Base-by-base conservation (phyloP, 2,797 vertebrate species). In the Buphagus erythrorhynchus region DNA sequence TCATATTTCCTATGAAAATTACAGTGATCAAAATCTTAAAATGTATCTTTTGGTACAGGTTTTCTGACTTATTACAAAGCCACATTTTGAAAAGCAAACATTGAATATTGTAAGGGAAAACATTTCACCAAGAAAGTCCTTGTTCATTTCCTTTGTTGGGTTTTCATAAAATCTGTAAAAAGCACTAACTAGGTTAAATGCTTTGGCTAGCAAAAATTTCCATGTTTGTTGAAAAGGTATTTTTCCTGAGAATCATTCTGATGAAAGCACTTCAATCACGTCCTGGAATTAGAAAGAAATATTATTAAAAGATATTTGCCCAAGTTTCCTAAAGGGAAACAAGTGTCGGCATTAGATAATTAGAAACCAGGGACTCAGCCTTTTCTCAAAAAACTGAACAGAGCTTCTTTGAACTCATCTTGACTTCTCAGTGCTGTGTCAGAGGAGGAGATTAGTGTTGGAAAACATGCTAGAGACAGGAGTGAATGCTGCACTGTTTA, bases 271-370 rank as follows among this genome's bases (percentile, higher is more conserved):
- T 94, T 88, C 36, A 88, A 24, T 18, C 7, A 76, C 16, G 48
- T 76, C 35, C 45, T 66, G 79, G 82, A 94, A 82, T 84, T 61
- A 69, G n/a, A 82, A 88, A 73, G 42, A 88, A 96, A 79, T 38
- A 66, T 55, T 52, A 73, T 72, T 78, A 69, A 66, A 92, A 48
- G 1, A 49, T 42, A 79, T 75, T 59, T 67, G 25, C 43, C 73
- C 25, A 69, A 58, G 28, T 81, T 93, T 91, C 71, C 73, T 72
- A 71, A 82, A 92, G 63, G 57, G 76, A 81, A 90, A 42, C 42
- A 48, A 84, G 42, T 63, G 48, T 69, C 1, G 4, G 0, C 24
- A 25, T 72, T 58, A 65, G 62, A 72, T 73, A 69, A 73, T 76
- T 69, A 86, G 76, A 87, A 84, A 36, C 3, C 24, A 73, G 63